Percentiles rank a stretch among this genome's conserved stretches.
These are phyloP conservation scores for Harpegnathos saltator DNA, from an alignment of 1,140 invertebrate species.

Conservation along the genomic window DNA sequence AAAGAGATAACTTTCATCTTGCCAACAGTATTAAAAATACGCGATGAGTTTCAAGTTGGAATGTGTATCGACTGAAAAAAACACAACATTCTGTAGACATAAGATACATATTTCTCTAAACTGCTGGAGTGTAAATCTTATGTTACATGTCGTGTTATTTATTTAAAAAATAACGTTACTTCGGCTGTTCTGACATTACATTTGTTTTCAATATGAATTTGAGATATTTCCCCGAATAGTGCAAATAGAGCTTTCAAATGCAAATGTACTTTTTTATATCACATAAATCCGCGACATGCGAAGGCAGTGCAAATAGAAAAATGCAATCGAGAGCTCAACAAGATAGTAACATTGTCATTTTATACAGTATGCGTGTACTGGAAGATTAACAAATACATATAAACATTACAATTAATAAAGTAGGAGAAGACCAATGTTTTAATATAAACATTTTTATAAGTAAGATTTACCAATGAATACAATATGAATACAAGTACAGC, in stretches of 20 bases:
- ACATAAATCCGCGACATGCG: slow-evolving; percentile 53
- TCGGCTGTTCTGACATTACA: slow-evolving; percentile 5
- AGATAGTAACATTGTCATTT: slow-evolving; percentile 5
- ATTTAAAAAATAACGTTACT: slow-evolving; percentile 6
- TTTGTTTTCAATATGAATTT: slow-evolving; percentile 36
- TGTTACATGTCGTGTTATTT: slow-evolving; percentile 1
- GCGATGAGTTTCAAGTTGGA: not conserved
- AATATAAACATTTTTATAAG: slow-evolving; percentile 29
- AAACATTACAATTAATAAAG: slow-evolving; percentile 4
- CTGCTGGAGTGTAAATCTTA: not conserved
- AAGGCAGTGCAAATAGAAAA: slow-evolving; percentile 67
- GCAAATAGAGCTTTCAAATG: slow-evolving; percentile 12
- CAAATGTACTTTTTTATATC: slow-evolving; percentile 50
- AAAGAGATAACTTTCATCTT: slow-evolving; percentile 20
- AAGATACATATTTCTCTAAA: slow-evolving; percentile 4
- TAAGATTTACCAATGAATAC: slow-evolving; percentile 13
- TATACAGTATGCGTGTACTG: slow-evolving; percentile 27
- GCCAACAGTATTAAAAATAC: not conserved
- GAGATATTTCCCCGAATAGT: slow-evolving; percentile 12
- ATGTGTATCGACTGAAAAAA: not conserved
- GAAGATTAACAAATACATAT: slow-evolving; percentile 36
- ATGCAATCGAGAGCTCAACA: slow-evolving; percentile 41
- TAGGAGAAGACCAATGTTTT: slow-evolving; percentile 8
- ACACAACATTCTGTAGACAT: not conserved
- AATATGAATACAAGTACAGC: slow-evolving; percentile 19